Evolutionary conservation across 2,888 invertebrate species (phyloP).

Genomic region (Hipparchia sbordonii): DNA sequence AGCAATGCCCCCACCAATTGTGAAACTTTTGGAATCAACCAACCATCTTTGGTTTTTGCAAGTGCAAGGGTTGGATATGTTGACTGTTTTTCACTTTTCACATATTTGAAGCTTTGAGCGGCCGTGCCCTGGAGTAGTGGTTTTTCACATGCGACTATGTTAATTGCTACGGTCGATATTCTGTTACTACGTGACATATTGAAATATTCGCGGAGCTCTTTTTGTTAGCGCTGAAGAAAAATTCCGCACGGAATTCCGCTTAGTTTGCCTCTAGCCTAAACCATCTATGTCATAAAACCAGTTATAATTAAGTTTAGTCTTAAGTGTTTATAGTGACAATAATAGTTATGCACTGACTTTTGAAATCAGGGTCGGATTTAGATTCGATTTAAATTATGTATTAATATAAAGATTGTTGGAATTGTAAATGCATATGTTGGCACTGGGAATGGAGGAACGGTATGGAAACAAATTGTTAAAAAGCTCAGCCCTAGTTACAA

Average conservation of each 20-base stretch:
- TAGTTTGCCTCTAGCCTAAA: not conserved
- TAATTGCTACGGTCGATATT: no score
- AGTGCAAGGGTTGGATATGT: no score
- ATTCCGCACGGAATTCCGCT: no score
- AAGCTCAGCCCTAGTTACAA: not conserved
- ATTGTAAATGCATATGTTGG: not conserved
- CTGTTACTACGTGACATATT: not conserved
- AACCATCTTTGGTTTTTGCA: no score
- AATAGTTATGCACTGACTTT: not conserved
- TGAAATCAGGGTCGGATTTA: not conserved
- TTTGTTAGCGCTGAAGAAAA: no score
- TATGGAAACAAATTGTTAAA: not conserved
- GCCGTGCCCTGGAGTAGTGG: no score
- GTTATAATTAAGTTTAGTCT: not conserved
- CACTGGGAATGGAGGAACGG: not conserved
- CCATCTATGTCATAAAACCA: not conserved
- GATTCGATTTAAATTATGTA: not conserved
- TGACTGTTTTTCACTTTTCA: no score
- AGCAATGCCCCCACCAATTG: no score
- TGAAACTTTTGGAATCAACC: no score
- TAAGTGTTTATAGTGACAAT: not conserved
- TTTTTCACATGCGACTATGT: no score
- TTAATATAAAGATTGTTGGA: not conserved
- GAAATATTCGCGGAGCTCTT: no score
- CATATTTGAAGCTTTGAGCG: no score